Evolutionary conservation across 2,888 invertebrate genomes (phyloP), one percentile per base, ranked within the genome.

Genomic region (Nymphalis urticae): DNA sequence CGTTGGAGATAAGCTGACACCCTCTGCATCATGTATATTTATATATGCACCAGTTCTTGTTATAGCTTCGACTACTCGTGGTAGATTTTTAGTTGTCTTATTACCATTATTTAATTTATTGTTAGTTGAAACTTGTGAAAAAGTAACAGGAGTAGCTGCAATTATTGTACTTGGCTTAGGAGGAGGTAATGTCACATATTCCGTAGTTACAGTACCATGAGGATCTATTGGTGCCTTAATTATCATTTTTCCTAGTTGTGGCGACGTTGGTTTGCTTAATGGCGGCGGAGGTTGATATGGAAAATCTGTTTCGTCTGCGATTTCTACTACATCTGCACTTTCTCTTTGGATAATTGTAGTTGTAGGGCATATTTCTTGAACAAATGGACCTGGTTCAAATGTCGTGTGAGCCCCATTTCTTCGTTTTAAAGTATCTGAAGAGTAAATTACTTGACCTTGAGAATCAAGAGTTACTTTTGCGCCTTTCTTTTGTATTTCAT

Each of bases 341-440:
- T 90, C 90, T 60, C 89, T 82, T 78, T 89, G 86, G 66, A 92
- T 86, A 16, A 88, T 76, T 47, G 88, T 79, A 51, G 85, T 87
- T 2, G 90, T 90, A n/a, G 90, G 89, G 63, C 84, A 80, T 64
- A 92, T 85, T 79, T 94, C 95, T 88, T 96, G 96, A 32, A 97
- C 96, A 84, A 96, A 96, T 56, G 97, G 97, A 75, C 97, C 97
- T 67, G 97, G 97, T 90, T 96, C 97, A 81, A 97, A 97, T 48
- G 97, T 97, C 50, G 97, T 96, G 81, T 97, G 96, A 19, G 96
- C 95, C 71, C 95, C 96, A 92, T 96, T 96, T 74, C 95, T 93
- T 77, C 97, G 93, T 82, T 95, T 95, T 73, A 97, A 89, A 81
- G 97, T 97, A 79, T 97, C 97, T 24, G 97, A 97, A 73, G 96